phyloP scores from a whole-genome alignment of 2,797 vertebrate genomes.

The Tokudaia tokunoshimensis region DNA sequence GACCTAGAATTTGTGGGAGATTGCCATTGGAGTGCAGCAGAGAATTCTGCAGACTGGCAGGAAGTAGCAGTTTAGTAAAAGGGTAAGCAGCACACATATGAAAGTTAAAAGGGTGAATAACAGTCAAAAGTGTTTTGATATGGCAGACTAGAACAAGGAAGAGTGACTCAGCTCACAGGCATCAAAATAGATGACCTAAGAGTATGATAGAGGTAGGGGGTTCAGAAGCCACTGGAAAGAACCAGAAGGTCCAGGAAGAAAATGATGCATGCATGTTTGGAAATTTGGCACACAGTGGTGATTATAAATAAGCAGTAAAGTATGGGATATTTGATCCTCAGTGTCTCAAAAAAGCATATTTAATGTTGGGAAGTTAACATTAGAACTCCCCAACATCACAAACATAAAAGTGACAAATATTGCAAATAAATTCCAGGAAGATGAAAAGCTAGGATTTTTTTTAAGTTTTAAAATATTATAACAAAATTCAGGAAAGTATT shows the following conservation, averaged over 20 bases:
- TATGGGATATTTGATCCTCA: not conserved
- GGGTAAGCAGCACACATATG: not conserved
- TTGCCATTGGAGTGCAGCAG: not conserved
- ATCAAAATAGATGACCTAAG: not conserved
- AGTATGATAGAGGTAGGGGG: not conserved
- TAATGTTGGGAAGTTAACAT: slow-evolving; percentile 11
- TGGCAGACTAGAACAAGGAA: not conserved
- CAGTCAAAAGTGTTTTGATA: not conserved
- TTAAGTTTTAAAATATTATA: slow-evolving; percentile 31
- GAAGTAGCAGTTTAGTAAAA: not conserved
- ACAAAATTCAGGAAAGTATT: slow-evolving; percentile 26
- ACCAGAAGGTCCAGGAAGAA: slow-evolving; percentile 46
- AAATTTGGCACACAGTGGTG: not conserved
- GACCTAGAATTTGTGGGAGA: not conserved
- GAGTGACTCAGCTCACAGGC: not conserved
- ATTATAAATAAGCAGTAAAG: slow-evolving; percentile 15
- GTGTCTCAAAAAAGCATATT: not conserved
- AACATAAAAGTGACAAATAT: slow-evolving; percentile 25
- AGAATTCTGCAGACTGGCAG: not conserved
- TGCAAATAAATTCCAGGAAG: slow-evolving; percentile 28
- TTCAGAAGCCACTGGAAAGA: not conserved
- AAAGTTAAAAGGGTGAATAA: not conserved
- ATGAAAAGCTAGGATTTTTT: not conserved
- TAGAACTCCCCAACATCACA: not conserved
- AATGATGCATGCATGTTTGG: not conserved